Conservation (phyloP, 2,888 invertebrate species). For the Acanthopleura granulata region DNA sequence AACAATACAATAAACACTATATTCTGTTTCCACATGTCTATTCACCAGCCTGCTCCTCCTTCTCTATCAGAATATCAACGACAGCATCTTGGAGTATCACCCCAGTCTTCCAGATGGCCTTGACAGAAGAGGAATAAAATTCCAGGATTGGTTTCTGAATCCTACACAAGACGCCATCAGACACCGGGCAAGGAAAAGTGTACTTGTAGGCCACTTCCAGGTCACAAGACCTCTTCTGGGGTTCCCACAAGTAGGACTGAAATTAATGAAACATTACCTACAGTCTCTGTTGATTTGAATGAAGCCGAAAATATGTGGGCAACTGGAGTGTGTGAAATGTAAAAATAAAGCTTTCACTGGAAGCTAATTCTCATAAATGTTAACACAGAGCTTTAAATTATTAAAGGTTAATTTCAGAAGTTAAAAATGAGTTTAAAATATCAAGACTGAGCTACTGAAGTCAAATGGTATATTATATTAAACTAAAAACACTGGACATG, state of each 20-base stretch:
- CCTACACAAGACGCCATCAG: neutral
- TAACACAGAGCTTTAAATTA: no score
- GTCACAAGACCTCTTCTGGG: neutral
- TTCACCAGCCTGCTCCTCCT: neutral
- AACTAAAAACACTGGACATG: no score
- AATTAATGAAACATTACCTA: neutral
- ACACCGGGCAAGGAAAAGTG: neutral
- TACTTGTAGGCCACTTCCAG: slow-evolving; percentile 1
- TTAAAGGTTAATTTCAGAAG: no score
- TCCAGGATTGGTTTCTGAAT: neutral
- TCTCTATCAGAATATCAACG: neutral
- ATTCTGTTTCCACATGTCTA: neutral
- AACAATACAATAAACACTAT: neutral
- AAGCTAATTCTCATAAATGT: no score
- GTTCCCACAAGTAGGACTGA: neutral
- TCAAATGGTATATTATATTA: no score
- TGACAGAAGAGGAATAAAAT: neutral
- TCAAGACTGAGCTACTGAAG: no score
- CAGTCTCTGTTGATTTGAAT: no score
- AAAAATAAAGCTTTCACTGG: no score
- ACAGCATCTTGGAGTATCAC: neutral
- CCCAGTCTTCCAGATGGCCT: neutral
- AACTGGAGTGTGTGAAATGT: no score
- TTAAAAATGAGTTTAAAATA: no score
- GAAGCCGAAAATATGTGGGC: no score